These are phyloP conservation scores for Spicauda simplicius DNA, from an alignment of 2,888 invertebrate genomes.

Conservation along the genomic window DNA sequence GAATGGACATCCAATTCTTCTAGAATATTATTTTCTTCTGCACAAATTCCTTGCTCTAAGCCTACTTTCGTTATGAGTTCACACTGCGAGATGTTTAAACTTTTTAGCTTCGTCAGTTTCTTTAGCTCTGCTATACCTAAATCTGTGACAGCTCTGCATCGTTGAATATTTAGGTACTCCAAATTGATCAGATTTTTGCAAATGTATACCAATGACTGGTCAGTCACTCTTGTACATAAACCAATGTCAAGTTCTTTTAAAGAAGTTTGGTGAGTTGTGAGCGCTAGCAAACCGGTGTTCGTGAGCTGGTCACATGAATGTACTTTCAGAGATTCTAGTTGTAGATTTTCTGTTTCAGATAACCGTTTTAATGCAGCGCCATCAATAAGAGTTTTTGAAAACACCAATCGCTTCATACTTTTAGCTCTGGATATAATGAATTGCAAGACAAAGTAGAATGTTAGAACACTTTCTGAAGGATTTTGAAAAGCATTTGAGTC, in stretches of 20 bases:
- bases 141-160: slow-evolving; percentile 88
- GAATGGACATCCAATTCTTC: slow-evolving; percentile 84
- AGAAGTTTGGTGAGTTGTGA: slow-evolving; percentile 83
- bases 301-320: slow-evolving; percentile 87
- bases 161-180: slow-evolving; percentile 85
- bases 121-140: slow-evolving; percentile 82
- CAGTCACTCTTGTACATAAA: slow-evolving; percentile 87
- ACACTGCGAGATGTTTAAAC: slow-evolving; percentile 88
- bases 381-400: slow-evolving; percentile 89
- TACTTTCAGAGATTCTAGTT: slow-evolving; percentile 80
- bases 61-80: slow-evolving; percentile 87
- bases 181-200: slow-evolving; percentile 84
- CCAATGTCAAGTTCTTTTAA: slow-evolving; percentile 87
- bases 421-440: slow-evolving; percentile 82
- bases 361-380: slow-evolving; percentile 85
- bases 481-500: slow-evolving; percentile 61
- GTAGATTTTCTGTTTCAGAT: slow-evolving; percentile 78
- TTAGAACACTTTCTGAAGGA: slow-evolving; percentile 89
- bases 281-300: slow-evolving; percentile 81
- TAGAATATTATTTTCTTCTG: slow-evolving; percentile 73
- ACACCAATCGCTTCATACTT: slow-evolving; percentile 85
- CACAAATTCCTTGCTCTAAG: slow-evolving; percentile 85
- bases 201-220: slow-evolving; percentile 86
- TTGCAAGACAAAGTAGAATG: slow-evolving; percentile 87
- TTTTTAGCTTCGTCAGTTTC: slow-evolving; percentile 81